A percentile compares a stretch with the other conserved stretches of the same genome.
phyloP scores from a whole-genome alignment of 2,888 invertebrate genomes.

The Nomada fabriciana region DNA sequence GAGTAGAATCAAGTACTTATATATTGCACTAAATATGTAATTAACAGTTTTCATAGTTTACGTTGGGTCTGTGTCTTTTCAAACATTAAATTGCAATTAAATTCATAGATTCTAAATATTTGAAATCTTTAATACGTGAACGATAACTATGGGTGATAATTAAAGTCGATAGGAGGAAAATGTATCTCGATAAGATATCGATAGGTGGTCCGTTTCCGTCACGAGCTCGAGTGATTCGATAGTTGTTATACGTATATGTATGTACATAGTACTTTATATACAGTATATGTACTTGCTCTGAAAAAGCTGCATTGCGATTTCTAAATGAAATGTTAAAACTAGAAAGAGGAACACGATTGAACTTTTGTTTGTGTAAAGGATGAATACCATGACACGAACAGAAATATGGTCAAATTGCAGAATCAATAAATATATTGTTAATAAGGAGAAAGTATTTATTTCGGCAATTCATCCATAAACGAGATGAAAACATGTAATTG shows the following conservation, averaged over 20 bases:
- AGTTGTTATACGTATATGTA: slow-evolving; percentile 18
- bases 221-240: slow-evolving; percentile 28
- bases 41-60: background rate
- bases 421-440: slow-evolving; percentile 7
- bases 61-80: background rate
- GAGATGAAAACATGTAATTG: slow-evolving; percentile 26
- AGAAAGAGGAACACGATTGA: background rate
- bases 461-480: slow-evolving; percentile 1
- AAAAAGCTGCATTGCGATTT: slow-evolving; percentile 4
- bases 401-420: slow-evolving; percentile 15
- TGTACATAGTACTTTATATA: slow-evolving; percentile 5
- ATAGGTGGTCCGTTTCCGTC: slow-evolving; percentile 33
- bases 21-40: background rate
- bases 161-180: slow-evolving; percentile 45
- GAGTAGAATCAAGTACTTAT: too few relatives aligned
- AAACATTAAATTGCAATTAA: slow-evolving; percentile 8
- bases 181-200: slow-evolving; percentile 50
- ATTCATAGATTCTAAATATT: slow-evolving; percentile 12
- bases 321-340: slow-evolving; percentile 34
- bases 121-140: background rate
- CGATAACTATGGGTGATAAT: background rate
- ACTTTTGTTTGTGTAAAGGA: slow-evolving; percentile 16
- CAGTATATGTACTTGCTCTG: background rate
- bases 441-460: slow-evolving; percentile 13
- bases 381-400: slow-evolving; percentile 11